phyloP scores from a whole-genome alignment of 2,888 invertebrate species.

The Meganola albula region DNA sequence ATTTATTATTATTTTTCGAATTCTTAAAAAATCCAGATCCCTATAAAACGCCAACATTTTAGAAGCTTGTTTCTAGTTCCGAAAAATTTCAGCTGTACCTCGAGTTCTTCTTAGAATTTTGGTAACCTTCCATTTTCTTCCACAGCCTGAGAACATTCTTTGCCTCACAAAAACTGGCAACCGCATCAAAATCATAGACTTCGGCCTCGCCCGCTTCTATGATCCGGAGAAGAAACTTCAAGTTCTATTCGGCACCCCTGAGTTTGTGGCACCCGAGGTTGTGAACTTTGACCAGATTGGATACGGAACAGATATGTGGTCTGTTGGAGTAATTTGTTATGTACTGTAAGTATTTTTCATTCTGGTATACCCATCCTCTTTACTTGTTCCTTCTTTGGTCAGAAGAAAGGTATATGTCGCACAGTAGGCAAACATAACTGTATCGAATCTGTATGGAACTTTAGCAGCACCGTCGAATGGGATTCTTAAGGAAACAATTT shows the following conservation, averaged over 20 bases:
- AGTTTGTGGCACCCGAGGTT: conserved; percentile 99
- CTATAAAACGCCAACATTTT: too few relatives aligned
- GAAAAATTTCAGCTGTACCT: too few relatives aligned
- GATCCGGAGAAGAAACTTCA: conserved; percentile 95
- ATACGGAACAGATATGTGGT: conserved; percentile 99
- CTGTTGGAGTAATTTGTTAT: conserved; percentile 98
- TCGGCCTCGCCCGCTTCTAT: conserved; percentile 95
- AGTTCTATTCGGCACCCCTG: conserved; percentile 98
- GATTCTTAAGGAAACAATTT: too few relatives aligned
- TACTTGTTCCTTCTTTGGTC: conserved; percentile 98
- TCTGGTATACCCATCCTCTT: conserved; percentile 65
- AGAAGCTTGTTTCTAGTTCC: too few relatives aligned
- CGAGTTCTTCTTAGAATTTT: too few relatives aligned
- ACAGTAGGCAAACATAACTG: conserved; percentile 99
- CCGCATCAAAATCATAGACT: conserved; percentile 98
- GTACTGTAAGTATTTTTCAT: conserved; percentile 90
- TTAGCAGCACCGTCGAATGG: too few relatives aligned
- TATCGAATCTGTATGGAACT: too few relatives aligned
- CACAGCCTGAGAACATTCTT: conserved; percentile 97
- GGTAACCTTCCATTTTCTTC: too few relatives aligned
- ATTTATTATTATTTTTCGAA: too few relatives aligned
- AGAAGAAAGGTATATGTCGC: conserved; percentile 98
- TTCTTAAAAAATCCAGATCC: too few relatives aligned
- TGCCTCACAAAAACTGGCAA: conserved; percentile 98
- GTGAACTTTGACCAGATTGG: conserved; percentile 98